Percentiles rank a stretch among this genome's conserved stretches.
Evolutionary conservation across 2,113 vertebrate species (phyloP).

Genomic region (Piaya cayana): DNA sequence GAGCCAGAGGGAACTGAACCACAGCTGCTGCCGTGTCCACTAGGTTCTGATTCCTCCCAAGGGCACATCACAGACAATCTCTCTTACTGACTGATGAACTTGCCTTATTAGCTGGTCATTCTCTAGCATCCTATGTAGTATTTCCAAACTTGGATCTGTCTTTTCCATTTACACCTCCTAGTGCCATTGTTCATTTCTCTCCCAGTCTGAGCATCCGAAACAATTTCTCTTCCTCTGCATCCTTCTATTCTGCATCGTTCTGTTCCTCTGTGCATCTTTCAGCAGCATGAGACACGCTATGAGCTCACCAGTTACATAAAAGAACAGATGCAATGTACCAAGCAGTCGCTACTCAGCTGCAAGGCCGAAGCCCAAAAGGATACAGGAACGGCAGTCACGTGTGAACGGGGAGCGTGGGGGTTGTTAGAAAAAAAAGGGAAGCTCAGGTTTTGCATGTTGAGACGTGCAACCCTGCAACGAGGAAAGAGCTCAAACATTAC

Average conservation of each 20-base stretch:
- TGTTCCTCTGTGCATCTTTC: background rate
- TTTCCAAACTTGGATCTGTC: background rate
- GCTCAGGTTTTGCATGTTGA: background rate
- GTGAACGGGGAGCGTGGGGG: background rate
- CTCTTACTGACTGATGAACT: background rate
- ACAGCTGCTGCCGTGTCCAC: background rate
- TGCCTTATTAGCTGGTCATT: background rate
- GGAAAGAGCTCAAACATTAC: background rate
- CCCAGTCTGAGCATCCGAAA: background rate
- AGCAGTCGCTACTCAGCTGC: background rate
- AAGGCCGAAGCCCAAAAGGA: background rate
- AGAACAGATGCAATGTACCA: background rate
- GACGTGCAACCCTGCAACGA: background rate
- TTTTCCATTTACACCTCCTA: background rate
- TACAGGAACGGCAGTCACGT: background rate
- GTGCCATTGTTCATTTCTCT: background rate
- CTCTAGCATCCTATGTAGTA: background rate
- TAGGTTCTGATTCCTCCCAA: background rate
- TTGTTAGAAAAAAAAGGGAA: background rate
- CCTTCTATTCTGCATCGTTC: background rate
- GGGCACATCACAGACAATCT: background rate
- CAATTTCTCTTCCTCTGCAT: background rate
- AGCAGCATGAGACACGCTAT: background rate
- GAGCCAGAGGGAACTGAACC: background rate
- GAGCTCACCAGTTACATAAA: background rate